Base-by-base conservation (phyloP, 2,797 vertebrate genomes). In the Tarsius wallacei region DNA sequence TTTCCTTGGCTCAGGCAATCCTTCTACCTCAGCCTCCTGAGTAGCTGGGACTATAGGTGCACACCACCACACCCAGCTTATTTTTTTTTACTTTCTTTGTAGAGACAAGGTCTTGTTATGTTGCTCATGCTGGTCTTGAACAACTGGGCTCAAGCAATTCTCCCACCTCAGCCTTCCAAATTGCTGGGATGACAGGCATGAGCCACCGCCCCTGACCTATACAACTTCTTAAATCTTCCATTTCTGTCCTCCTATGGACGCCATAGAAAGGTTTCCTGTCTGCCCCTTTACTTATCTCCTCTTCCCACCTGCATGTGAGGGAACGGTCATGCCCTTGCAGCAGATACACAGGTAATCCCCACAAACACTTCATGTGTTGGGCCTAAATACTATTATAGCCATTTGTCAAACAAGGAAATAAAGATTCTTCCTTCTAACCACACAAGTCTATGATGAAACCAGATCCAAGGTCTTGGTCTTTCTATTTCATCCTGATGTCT, bases 381-480 rank as follows among this genome's bases (percentile, higher is more conserved):
- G 19, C 22, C 33, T 53, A 51, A 84, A 61, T 36, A 26, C 31
- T 64, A 22, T 68, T 28, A 21, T 42, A 88, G 26, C 11, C 71
- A 78, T 17, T 82, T 71, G 8, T 24, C 19, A 49, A 70, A 36
- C 57, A 77, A 86, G n/a, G 28, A 92, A 70, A 92, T 15, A 66
- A 87, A 93, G 36, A 91, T 26, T 77, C 8, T 51, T 24, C 28
- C 22, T 71, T 21, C 53, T 89, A 95, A 61, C 19, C 36, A 55
- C n/a, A 76, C 9, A 96, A 95, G 57, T 51, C 68, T 16, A 86
- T 63, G 66, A 59, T 16, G 26, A 95, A 87, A 85, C 49, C n/a
- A 91, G 55, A 73, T n/a, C 33, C 12, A 68, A 74, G 61, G 24
- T 42, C 61, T 74, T 93, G 24, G 19, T 91, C 42, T 83, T 93